Conservation (phyloP, 2,113 vertebrate species). For the Columba janthina region DNA sequence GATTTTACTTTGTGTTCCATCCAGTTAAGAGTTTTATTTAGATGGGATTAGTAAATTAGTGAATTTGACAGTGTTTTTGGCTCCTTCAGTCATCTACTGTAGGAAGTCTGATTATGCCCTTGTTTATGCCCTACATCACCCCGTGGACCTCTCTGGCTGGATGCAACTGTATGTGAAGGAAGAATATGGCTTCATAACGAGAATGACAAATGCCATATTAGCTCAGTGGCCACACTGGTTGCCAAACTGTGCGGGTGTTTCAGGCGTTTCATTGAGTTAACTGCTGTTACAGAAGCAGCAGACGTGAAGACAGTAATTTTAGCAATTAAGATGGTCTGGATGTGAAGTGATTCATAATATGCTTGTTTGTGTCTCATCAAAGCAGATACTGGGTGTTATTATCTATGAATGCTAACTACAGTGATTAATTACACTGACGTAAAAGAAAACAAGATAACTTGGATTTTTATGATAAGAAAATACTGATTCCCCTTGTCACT, state of each 20-base stretch:
- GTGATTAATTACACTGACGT: slow-evolving; percentile 63
- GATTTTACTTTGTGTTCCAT: neutral
- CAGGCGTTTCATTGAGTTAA: neutral
- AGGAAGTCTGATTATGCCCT: neutral
- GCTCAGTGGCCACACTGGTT: neutral
- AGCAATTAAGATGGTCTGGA: slow-evolving; percentile 31
- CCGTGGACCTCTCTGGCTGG: neutral
- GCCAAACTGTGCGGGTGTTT: neutral
- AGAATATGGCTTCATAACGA: neutral
- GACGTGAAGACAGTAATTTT: slow-evolving; percentile 31
- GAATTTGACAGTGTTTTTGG: neutral
- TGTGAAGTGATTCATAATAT: slow-evolving; percentile 54
- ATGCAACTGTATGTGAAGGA: neutral
- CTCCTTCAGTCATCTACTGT: neutral
- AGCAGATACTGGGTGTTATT: slow-evolving; percentile 31
- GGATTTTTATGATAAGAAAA: slow-evolving; percentile 67
- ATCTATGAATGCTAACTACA: slow-evolving; percentile 59
- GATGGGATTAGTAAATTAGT: neutral
- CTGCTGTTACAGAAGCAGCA: neutral
- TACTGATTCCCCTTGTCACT: slow-evolving; percentile 61
- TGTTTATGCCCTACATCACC: neutral
- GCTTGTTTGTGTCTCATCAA: slow-evolving; percentile 58
- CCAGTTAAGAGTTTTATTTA: slow-evolving; percentile 3
- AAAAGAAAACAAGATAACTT: slow-evolving; percentile 67
- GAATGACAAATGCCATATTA: neutral